Evolutionary conservation across 1,140 invertebrate species (phyloP).

Genomic region (Mylabris phalerata): DNA sequence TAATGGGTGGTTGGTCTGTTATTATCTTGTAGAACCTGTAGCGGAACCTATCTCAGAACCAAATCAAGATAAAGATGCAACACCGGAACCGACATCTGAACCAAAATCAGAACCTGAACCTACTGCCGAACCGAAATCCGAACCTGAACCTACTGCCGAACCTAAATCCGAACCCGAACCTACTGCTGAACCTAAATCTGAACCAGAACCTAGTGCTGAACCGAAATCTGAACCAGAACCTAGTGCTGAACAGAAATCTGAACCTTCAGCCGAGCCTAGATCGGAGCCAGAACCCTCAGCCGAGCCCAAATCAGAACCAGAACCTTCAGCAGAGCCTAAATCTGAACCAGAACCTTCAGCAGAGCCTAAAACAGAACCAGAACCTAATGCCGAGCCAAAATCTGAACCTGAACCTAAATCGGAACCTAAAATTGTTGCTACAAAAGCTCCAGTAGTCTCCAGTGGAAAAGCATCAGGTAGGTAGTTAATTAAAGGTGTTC

Average conservation of each 20-base stretch:
- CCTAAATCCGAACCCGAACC: constrained; percentile 26
- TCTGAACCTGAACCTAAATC: constrained; percentile 33
- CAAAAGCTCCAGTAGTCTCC: constrained; percentile 38
- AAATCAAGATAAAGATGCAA: constrained; percentile 1
- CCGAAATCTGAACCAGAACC: constrained; percentile 42
- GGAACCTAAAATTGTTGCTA: constrained; percentile 38
- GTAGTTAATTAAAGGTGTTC: background rate
- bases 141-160: constrained; percentile 43
- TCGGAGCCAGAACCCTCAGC: constrained; percentile 39
- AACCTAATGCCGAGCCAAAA: constrained; percentile 39
- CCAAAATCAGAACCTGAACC: constrained; percentile 44
- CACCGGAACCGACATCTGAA: constrained; percentile 25
- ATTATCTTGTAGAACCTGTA: constrained; percentile 45
- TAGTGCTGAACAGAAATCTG: constrained; percentile 39
- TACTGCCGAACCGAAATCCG: constrained; percentile 42
- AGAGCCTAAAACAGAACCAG: constrained; percentile 39
- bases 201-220: constrained; percentile 43
- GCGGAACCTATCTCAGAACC: constrained; percentile 27
- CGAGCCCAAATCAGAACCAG: constrained; percentile 41
- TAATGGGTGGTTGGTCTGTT: constrained; percentile 45
- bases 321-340: constrained; percentile 41
- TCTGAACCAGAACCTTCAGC: constrained; percentile 42
- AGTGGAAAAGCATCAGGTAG: constrained; percentile 21
- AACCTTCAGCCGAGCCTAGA: constrained; percentile 37
- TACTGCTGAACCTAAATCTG: constrained; percentile 18